Evolutionary conservation across 2,888 invertebrate genomes (phyloP).

Genomic region (Epistrophella euchroma): DNA sequence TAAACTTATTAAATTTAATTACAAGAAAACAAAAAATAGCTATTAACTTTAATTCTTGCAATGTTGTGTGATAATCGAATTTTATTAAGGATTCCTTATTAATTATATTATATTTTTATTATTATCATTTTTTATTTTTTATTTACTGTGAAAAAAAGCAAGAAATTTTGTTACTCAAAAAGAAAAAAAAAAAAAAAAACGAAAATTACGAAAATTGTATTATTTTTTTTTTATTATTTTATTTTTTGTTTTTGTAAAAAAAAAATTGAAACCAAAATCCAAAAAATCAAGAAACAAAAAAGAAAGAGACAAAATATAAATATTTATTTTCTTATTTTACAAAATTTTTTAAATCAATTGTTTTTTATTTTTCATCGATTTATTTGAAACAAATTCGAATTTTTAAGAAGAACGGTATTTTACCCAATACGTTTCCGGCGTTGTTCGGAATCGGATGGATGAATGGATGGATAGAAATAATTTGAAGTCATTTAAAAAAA

Average conservation of each 20-base stretch:
- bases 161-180: conserved; percentile 55
- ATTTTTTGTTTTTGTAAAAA: conserved; percentile 65
- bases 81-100: conserved; percentile 76
- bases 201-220: conserved; percentile 68
- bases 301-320: conserved; percentile 63
- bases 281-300: conserved; percentile 55
- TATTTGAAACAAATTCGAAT: not conserved
- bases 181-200: conserved; percentile 20
- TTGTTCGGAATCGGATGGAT: not conserved
- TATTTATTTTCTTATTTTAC: conserved; percentile 68
- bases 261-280: conserved; percentile 48
- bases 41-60: conserved; percentile 78
- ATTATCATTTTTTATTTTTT: conserved; percentile 46
- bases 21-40: conserved; percentile 42
- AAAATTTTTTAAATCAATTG: conserved; percentile 47
- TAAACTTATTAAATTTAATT: conserved; percentile 33
- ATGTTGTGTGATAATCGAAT: conserved; percentile 83
- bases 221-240: conserved; percentile 72
- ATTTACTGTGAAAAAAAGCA: conserved; percentile 37
- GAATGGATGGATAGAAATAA: not conserved
- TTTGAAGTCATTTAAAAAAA: not conserved
- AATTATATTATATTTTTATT: conserved; percentile 73
- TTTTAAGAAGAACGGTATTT: not conserved
- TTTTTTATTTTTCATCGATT: conserved; percentile 19
- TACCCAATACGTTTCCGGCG: not conserved